Conservation (phyloP, 2,888 invertebrate species). For the Rapana venosa region DNA sequence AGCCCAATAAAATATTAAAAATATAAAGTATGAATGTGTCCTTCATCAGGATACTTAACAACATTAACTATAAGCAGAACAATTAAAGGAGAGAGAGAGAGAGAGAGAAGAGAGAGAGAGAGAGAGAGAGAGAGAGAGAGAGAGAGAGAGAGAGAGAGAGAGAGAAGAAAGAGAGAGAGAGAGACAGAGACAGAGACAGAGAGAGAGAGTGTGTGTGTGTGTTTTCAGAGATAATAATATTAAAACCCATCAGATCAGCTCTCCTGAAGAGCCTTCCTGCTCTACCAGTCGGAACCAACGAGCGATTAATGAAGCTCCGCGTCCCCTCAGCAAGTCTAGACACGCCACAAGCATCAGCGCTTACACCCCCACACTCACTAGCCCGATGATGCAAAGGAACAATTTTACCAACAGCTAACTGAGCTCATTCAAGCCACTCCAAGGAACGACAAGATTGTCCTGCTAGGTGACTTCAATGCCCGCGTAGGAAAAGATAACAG, state of each 20-base stretch:
- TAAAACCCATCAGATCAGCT: neutral
- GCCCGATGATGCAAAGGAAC: slow-evolving; percentile 23
- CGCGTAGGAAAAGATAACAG: slow-evolving; percentile 17
- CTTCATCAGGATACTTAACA: too few relatives aligned
- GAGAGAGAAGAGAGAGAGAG: too few relatives aligned
- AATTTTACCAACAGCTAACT: neutral
- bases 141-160: neutral
- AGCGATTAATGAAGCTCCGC: slow-evolving; percentile 30
- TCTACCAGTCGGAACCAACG: neutral
- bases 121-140: neutral
- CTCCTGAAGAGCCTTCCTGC: neutral
- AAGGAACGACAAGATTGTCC: neutral
- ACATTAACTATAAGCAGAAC: too few relatives aligned
- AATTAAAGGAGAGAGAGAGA: too few relatives aligned
- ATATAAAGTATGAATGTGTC: too few relatives aligned
- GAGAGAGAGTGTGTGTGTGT: too few relatives aligned
- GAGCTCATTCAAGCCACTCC: neutral
- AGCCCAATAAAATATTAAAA: too few relatives aligned
- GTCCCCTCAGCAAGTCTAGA: neutral
- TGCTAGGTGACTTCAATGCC: slow-evolving; percentile 37
- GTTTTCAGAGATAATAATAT: too few relatives aligned
- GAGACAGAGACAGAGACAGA: neutral
- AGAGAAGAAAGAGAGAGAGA: neutral
- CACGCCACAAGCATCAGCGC: slow-evolving; percentile 10
- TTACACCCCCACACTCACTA: slow-evolving; percentile 35